Evolutionary conservation across 2,797 vertebrate species (phyloP).

Genomic region (Falco biarmicus): DNA sequence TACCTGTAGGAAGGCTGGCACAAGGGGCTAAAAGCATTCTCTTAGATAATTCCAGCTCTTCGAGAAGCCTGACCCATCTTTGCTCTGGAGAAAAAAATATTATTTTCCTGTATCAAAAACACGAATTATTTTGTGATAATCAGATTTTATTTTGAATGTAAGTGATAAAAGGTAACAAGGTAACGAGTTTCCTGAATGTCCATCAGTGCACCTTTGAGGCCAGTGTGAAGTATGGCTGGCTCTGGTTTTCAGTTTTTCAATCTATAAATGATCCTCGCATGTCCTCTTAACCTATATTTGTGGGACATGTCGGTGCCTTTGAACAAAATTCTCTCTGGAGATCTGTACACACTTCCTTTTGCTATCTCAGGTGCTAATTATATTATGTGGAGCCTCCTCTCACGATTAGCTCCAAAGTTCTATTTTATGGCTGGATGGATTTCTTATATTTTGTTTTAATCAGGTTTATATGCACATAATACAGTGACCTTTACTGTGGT

Average conservation of each 20-base stretch:
- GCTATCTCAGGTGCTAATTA: background rate
- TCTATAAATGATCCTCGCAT: background rate
- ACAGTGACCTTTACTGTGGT: background rate
- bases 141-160: background rate
- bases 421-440: background rate
- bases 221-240: background rate
- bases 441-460: conserved; percentile 12
- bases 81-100: background rate
- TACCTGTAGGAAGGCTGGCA: background rate
- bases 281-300: background rate
- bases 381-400: background rate
- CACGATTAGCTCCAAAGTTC: background rate
- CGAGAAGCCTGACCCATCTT: background rate
- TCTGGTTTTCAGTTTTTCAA: background rate
- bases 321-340: background rate
- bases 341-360: background rate
- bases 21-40: background rate
- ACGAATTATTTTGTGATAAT: background rate
- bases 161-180: background rate
- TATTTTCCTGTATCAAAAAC: background rate
- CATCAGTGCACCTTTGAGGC: background rate
- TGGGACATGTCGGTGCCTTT: background rate
- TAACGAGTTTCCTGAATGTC: background rate
- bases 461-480: background rate
- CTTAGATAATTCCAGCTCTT: background rate